Evolutionary conservation across 2,797 vertebrate species (phyloP).

Genomic region (Babyrousa celebensis): DNA sequence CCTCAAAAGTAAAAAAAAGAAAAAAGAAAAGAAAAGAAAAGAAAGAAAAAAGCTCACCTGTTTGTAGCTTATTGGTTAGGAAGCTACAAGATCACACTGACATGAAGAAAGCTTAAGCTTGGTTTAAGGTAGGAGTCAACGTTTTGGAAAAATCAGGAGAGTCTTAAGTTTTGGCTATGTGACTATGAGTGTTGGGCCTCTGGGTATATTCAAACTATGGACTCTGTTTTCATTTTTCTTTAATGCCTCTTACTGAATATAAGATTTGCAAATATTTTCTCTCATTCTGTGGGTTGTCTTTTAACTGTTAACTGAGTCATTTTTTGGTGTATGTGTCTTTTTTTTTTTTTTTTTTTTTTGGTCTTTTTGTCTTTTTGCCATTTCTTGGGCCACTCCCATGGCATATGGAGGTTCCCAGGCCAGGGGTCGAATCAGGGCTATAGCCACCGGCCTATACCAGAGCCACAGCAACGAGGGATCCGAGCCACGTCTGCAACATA

Average conservation of each 20-base stretch:
- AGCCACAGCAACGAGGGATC: too few species aligned
- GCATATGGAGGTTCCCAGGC: too few species aligned
- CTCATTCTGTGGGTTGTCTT: not conserved
- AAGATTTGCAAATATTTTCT: conserved; percentile 14
- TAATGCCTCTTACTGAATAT: not conserved
- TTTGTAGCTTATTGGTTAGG: not conserved
- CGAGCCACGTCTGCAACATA: too few species aligned
- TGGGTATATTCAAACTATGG: not conserved
- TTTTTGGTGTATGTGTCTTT: not conserved
- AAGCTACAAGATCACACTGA: not conserved
- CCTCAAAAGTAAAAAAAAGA: too few species aligned
- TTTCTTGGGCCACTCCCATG: too few species aligned
- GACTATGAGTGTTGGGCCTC: not conserved
- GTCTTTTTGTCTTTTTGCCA: too few species aligned
- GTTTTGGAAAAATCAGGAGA: not conserved
- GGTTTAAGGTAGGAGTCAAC: not conserved
- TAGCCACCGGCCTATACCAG: too few species aligned
- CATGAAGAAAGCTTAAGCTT: conserved; percentile 11
- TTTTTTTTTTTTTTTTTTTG: too few species aligned
- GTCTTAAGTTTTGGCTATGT: not conserved
- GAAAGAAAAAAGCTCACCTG: not conserved
- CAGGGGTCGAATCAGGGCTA: too few species aligned
- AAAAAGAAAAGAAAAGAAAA: too few species aligned
- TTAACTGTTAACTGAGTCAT: conserved; percentile 25
- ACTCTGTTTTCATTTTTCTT: not conserved